Base-by-base conservation (phyloP, 2,888 invertebrate species). In the Acrobasis repandana region DNA sequence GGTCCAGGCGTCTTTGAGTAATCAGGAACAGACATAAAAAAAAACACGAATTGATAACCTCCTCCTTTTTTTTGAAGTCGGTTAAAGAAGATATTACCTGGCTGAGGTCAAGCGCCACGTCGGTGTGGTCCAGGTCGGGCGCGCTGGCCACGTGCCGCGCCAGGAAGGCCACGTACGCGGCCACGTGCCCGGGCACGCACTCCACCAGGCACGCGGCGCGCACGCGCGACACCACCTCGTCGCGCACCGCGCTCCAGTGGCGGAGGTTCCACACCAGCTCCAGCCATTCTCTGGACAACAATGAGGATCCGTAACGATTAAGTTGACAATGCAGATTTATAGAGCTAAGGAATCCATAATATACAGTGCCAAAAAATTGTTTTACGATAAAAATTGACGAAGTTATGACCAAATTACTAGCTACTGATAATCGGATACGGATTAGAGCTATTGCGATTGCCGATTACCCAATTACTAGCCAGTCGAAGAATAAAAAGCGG, bases 131-230 rank as follows among this genome's bases (percentile, higher is more conserved):
- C 9, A 50, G 28, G 36, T 64, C 65, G 54, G 79, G 79, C 61
- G 72, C 33, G 38, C 63, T 63, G 20, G 89, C 82, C 0, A 96
- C 95, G 82, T 97, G 95, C 2, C 94, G 91, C 0, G 97, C 95
- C 52, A 98, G 94, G 87, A 98, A 98, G 68, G 94, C 94, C 61
- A 98, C 95, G 85, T 98, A 98, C 48, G 96, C 96, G 61, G 95
- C 95, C 61, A 97, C 95, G 81, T 97, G 91, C 0, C 93, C 89
- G 0, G 98, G 97, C 75, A 96, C 95, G 73, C 97, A 98, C 92
- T 99, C 98, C 62, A 97, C 96, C 77, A 97, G 96, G 79, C 97
- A 96, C 0, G 98, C 98, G 67, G 97, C 95, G 6, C 97, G 93
- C n/a, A 98, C 82, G 51, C 96, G 96, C 1, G 88, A 88, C 63